phyloP scores from a whole-genome alignment of 2,797 vertebrate genomes.

The Enteromius paludinosus region DNA sequence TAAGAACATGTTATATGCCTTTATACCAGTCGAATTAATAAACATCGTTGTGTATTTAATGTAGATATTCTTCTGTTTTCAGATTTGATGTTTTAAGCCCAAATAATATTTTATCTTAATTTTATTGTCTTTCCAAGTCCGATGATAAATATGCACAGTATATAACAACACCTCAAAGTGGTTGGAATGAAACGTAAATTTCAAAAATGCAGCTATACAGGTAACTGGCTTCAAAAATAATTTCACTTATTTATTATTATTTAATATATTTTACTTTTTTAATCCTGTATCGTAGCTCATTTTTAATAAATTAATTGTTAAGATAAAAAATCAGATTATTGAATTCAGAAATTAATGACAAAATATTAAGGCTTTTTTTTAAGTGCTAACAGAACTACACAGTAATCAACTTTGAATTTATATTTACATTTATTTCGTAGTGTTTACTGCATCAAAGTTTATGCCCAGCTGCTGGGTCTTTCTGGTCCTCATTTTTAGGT shows the following conservation, averaged over 20 bases:
- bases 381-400: not conserved
- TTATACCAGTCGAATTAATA: not conserved
- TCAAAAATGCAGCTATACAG: not conserved
- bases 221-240: not conserved
- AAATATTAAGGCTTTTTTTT: not conserved
- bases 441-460: not conserved
- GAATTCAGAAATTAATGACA: not conserved
- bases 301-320: not conserved
- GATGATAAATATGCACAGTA: not conserved
- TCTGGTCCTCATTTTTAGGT: too few species aligned
- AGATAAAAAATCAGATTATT: not conserved
- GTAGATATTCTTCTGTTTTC: not conserved
- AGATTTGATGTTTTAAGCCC: too few species aligned
- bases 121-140: not conserved
- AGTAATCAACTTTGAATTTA: not conserved
- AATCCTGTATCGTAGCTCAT: not conserved
- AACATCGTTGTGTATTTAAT: not conserved
- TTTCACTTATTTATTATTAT: too few species aligned
- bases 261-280: not conserved
- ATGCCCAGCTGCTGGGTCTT: not conserved
- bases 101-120: too few species aligned
- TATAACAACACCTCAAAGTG: not conserved
- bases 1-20: not conserved
- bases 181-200: not conserved
- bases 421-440: not conserved